These are phyloP conservation scores for Lasioglossum oenotherae DNA, from an alignment of 2,888 invertebrate genomes.

Conservation along the genomic window DNA sequence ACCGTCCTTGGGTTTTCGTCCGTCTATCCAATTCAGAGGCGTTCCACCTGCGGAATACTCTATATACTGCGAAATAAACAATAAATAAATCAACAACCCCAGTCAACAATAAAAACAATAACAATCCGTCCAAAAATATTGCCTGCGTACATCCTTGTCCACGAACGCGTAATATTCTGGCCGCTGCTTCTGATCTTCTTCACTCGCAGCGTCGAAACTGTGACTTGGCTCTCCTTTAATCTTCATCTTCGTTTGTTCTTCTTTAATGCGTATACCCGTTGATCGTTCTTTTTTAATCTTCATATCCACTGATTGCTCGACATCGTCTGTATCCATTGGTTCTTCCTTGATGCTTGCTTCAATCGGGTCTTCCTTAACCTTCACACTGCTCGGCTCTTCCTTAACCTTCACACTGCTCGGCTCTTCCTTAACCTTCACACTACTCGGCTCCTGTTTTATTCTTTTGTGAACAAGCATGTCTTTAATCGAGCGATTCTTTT, in stretches of 20 bases:
- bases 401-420: background rate
- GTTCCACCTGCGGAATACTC: constrained; percentile 71
- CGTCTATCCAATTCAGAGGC: constrained; percentile 78
- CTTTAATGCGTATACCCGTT: background rate
- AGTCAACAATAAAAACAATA: background rate
- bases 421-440: background rate
- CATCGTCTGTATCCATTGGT: background rate
- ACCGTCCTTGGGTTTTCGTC: constrained; percentile 70
- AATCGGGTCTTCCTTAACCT: too few relatives aligned
- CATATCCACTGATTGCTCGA: background rate
- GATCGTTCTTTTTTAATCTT: background rate
- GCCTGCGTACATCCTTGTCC: constrained; percentile 70
- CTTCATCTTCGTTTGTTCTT: background rate
- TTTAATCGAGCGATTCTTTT: background rate
- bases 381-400: too few relatives aligned
- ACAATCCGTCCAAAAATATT: background rate
- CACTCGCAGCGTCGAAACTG: background rate
- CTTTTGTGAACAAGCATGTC: background rate
- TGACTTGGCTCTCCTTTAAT: background rate
- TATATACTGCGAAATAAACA: constrained; percentile 69
- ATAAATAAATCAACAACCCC: background rate
- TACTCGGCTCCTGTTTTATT: background rate
- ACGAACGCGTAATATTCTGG: constrained; percentile 72
- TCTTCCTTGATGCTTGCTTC: background rate
- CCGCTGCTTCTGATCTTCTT: constrained; percentile 13